A percentile compares a stretch with the other conserved stretches of the same genome.
phyloP scores from a whole-genome alignment of 1,140 invertebrate genomes.

The Calliopsis andreniformis region DNA sequence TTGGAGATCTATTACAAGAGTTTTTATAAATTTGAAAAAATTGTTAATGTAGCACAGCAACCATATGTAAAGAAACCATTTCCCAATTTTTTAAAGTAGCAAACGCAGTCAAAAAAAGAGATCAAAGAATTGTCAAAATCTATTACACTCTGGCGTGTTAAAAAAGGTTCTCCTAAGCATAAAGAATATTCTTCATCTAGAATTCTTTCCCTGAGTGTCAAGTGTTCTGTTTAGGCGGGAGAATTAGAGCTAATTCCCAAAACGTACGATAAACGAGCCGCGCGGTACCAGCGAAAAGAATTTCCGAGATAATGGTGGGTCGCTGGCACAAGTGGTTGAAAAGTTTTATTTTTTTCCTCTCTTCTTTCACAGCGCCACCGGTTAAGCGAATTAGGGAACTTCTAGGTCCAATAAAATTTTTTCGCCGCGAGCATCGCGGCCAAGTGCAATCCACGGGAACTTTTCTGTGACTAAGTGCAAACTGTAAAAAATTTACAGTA shows the following conservation, averaged over 20 bases:
- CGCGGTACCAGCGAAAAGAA: not conserved
- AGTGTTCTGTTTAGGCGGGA: slow-evolving; percentile 6
- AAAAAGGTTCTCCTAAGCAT: no score
- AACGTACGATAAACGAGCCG: slow-evolving; percentile 12
- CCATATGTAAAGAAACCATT: no score
- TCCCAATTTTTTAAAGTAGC: no score
- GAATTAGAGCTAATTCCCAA: slow-evolving; percentile 19
- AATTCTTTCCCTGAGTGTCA: no score
- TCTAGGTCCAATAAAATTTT: slow-evolving; percentile 37
- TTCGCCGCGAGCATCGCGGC: slow-evolving; percentile 11
- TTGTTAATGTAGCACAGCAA: no score
- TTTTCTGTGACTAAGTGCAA: slow-evolving; percentile 19
- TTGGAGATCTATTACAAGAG: no score
- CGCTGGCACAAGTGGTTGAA: not conserved
- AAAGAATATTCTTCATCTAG: no score
- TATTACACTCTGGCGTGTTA: no score
- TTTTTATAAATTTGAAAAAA: no score
- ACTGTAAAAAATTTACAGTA: slow-evolving; percentile 39
- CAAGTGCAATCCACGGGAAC: slow-evolving; percentile 32
- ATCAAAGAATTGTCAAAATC: no score
- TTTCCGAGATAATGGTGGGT: slow-evolving; percentile 12
- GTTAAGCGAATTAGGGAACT: slow-evolving; percentile 43
- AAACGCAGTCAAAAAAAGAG: no score
- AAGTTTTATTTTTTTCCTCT: slow-evolving; percentile 9
- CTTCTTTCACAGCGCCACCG: not conserved